Percentiles rank a stretch among this genome's conserved stretches.
Evolutionary conservation across 2,797 vertebrate genomes (phyloP).

Genomic region (Etheostoma nigrum): DNA sequence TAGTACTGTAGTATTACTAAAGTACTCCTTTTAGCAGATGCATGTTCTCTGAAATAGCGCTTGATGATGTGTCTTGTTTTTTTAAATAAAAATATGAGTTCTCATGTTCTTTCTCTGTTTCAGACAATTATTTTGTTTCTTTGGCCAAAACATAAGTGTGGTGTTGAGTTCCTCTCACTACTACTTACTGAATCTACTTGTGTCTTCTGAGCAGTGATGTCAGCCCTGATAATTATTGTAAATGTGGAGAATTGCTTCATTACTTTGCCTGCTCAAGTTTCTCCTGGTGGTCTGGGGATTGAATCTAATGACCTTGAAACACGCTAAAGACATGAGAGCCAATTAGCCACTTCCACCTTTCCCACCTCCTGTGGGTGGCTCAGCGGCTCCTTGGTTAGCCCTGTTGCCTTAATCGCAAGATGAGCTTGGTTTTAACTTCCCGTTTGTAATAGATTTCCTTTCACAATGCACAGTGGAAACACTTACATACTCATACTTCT

Average conservation of each 20-base stretch:
- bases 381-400: slow-evolving; percentile 22
- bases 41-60: background rate
- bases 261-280: slow-evolving; percentile 38
- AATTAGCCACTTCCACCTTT: slow-evolving; percentile 59
- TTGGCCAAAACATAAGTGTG: background rate
- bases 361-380: slow-evolving; percentile 38
- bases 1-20: background rate
- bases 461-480: background rate
- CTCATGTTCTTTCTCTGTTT: background rate
- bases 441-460: slow-evolving; percentile 12
- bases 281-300: slow-evolving; percentile 40
- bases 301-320: slow-evolving; percentile 49
- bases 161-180: too few species aligned
- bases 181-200: background rate
- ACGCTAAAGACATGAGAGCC: slow-evolving; percentile 57
- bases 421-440: slow-evolving; percentile 26
- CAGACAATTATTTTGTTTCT: background rate
- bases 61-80: background rate
- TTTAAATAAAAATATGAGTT: background rate
- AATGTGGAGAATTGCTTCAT: slow-evolving; percentile 41
- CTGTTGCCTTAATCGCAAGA: slow-evolving; percentile 10
- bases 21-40: background rate
- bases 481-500: background rate
- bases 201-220: slow-evolving; percentile 8
- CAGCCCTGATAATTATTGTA: slow-evolving; percentile 12